Conservation (phyloP, 2,888 invertebrate species). For the Sycophila texana region DNA sequence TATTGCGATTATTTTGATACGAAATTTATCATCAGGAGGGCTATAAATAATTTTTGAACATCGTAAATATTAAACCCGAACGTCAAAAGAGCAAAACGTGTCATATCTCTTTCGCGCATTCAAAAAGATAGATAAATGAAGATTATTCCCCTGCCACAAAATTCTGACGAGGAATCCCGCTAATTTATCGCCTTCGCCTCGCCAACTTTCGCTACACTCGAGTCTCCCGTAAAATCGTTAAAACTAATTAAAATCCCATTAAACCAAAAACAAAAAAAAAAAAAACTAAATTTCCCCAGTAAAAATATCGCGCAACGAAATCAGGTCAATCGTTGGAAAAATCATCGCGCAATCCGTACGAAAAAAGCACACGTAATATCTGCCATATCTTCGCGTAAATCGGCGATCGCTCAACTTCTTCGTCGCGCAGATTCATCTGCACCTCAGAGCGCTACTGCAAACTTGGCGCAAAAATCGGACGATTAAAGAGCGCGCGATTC, state of each 20-base stretch:
- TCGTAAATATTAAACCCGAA: slow-evolving; percentile 47
- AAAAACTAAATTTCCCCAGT: too few species aligned
- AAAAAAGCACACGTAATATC: too few species aligned
- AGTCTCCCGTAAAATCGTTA: neutral
- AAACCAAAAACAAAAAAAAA: too few species aligned
- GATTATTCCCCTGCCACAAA: slow-evolving; percentile 33
- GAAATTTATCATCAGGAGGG: neutral
- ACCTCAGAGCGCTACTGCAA: slow-evolving; percentile 36
- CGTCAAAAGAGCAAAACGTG: slow-evolving; percentile 29
- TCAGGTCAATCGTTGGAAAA: slow-evolving; percentile 6
- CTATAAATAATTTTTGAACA: slow-evolving; percentile 47
- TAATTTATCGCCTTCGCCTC: slow-evolving; percentile 30
- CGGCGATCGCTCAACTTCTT: neutral
- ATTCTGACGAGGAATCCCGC: slow-evolving; percentile 35
- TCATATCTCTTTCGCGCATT: slow-evolving; percentile 35
- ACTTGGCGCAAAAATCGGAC: slow-evolving; percentile 45
- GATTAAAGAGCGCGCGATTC: slow-evolving; percentile 56
- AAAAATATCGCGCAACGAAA: too few species aligned
- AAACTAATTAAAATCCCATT: neutral
- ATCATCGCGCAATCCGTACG: neutral
- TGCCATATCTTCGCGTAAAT: neutral
- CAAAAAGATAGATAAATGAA: slow-evolving; percentile 42
- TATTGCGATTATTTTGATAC: slow-evolving; percentile 16
- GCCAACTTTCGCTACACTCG: slow-evolving; percentile 16
- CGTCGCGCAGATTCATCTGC: slow-evolving; percentile 42